Evolutionary conservation across 2,888 invertebrate genomes (phyloP), one percentile per base, ranked within the genome.

Genomic region (Eucriotettix oculatus): DNA sequence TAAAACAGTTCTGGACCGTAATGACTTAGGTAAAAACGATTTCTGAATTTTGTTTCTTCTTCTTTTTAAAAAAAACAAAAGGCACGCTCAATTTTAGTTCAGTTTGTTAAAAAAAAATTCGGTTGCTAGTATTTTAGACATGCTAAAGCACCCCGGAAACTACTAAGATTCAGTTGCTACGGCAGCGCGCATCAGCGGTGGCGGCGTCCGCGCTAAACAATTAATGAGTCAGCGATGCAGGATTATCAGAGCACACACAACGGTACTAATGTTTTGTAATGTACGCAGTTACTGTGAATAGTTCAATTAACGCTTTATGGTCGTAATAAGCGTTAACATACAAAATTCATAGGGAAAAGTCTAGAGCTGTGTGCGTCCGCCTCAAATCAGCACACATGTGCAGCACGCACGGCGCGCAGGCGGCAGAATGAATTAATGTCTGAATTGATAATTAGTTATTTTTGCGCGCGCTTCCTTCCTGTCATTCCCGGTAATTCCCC

Each of bases 361-460:
- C 48, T 14, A n/a, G 14, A n/a, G 48, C 48, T 48, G 48, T n/a
- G 48, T 12, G 12, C 14, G 48, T 14, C 12, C 14, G 14, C 14
- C 14, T n/a, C 48, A 16, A 16, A 11, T 14, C 16, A 11, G 17
- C 16, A 11, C 17, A 17, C 12, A 53, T 17, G n/a, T 16, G 29
- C 14, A 42, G 14, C 14, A 29, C 55, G 55, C 55, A 14, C 40
- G 16, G 14, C 14, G 40, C n/a, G 14, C 17, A 11, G 40, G 11
- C 40, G 42, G 14, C 55, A 42, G 29, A 17, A 55, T 55, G 55
- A 55, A 55, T 55, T 55, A 55, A 55, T 42, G 55, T 41, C 55
- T 55, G 55, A 17, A 55, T 55, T 55, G 55, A 55, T 55, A 55
- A 55, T 55, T 55, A 55, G 55, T 55, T 40, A 55, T 55, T 55